These are phyloP conservation scores for Atherinomorus stipes DNA, from an alignment of 2,113 vertebrate species.

Conservation along the genomic window DNA sequence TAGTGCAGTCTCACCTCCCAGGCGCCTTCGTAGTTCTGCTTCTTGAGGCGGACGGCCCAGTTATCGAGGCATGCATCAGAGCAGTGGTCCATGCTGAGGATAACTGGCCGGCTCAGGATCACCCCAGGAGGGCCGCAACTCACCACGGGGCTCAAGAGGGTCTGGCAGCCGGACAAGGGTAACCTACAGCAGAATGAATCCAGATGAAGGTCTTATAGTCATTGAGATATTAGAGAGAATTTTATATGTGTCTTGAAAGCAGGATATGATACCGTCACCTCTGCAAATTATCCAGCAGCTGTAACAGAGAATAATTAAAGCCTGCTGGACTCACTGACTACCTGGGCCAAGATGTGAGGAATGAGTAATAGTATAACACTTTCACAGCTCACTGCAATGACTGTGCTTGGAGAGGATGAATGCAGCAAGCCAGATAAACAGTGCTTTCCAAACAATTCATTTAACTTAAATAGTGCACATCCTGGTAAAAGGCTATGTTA, in stretches of 20 bases:
- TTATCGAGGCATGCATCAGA: constrained; percentile 94
- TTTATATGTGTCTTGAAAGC: constrained; percentile 40
- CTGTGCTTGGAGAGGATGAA: constrained; percentile 48
- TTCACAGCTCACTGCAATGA: constrained; percentile 25
- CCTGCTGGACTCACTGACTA: constrained; percentile 39
- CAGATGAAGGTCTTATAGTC: constrained; percentile 44
- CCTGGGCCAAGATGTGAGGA: constrained; percentile 38
- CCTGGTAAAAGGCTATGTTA: constrained; percentile 67
- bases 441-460: constrained; percentile 70
- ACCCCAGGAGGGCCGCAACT: constrained; percentile 98
- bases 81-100: constrained; percentile 97
- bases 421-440: constrained; percentile 61
- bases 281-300: constrained; percentile 60
- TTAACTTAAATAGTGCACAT: constrained; percentile 73
- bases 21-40: constrained; percentile 94
- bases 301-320: constrained; percentile 56
- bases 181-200: constrained; percentile 82
- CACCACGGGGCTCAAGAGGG: constrained; percentile 95
- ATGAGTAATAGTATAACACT: constrained; percentile 39
- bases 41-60: constrained; percentile 97
- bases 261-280: constrained; percentile 49
- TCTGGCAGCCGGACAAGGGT: constrained; percentile 96
- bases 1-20: constrained; percentile 92
- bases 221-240: constrained; percentile 53
- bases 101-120: constrained; percentile 94